phyloP scores from a whole-genome alignment of 2,888 invertebrate genomes.

The Pinctada fucata region DNA sequence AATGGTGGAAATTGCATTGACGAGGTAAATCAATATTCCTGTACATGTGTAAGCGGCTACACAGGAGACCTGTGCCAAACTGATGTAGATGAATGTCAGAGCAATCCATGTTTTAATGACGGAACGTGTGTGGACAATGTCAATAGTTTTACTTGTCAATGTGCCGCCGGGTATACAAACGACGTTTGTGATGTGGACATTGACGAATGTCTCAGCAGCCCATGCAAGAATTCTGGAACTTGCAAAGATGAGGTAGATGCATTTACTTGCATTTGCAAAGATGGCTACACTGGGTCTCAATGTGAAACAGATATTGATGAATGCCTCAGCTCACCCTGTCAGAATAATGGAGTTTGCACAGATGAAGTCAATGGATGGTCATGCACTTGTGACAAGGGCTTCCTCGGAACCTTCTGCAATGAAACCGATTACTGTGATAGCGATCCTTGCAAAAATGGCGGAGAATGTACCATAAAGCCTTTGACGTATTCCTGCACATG shows the following conservation, averaged over 20 bases:
- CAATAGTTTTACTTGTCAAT: background rate
- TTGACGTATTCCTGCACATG: slow-evolving; percentile 92
- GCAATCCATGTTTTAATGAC: background rate
- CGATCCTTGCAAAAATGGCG: slow-evolving; percentile 74
- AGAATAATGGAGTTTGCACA: slow-evolving; percentile 66
- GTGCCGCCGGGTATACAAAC: background rate
- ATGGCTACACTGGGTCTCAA: slow-evolving; percentile 82
- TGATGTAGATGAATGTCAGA: background rate
- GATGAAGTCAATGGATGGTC: slow-evolving; percentile 87
- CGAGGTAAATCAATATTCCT: background rate
- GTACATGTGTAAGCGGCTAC: background rate
- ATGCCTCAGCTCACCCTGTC: slow-evolving; percentile 82
- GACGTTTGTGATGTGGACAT: background rate
- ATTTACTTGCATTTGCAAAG: slow-evolving; percentile 66
- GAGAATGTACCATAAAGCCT: slow-evolving; percentile 80
- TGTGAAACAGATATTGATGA: slow-evolving; percentile 88
- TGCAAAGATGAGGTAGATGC: slow-evolving; percentile 16
- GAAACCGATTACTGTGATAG: slow-evolving; percentile 77
- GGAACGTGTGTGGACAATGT: background rate
- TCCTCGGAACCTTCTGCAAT: slow-evolving; percentile 68
- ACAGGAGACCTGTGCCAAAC: background rate
- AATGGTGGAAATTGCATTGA: background rate
- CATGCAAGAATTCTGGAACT: background rate
- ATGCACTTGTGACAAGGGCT: slow-evolving; percentile 71
- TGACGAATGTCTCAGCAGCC: background rate